Evolutionary conservation across 2,888 invertebrate species (phyloP).

Genomic region (Omphaloscelis lunosa): DNA sequence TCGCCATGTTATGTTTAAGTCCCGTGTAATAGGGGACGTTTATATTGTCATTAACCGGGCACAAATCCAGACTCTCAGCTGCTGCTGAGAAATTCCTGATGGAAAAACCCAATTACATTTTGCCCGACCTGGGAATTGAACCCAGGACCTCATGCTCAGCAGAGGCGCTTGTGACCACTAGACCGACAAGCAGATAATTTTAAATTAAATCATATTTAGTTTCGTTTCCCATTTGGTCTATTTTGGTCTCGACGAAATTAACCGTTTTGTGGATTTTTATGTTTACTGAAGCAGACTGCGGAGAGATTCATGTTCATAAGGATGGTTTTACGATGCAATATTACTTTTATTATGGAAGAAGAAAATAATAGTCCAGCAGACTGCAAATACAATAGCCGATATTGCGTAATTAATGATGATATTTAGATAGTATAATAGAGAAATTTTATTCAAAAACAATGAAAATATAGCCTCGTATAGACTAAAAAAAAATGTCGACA

Average conservation of each 20-base stretch:
- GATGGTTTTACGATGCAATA: constrained; percentile 30
- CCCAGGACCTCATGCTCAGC: neutral
- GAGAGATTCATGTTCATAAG: constrained; percentile 15
- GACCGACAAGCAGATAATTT: neutral
- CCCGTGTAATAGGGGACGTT: too few species aligned
- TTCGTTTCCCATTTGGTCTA: neutral
- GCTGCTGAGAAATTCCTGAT: neutral
- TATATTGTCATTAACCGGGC: too few species aligned
- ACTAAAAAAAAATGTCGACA: neutral
- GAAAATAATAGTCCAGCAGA: constrained; percentile 11
- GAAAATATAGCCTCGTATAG: neutral
- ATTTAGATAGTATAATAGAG: neutral
- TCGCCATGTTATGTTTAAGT: neutral
- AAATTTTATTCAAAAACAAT: neutral
- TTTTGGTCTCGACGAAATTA: constrained; percentile 25
- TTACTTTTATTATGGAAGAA: constrained; percentile 20
- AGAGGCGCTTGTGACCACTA: neutral
- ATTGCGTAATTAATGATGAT: neutral
- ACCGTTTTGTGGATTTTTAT: constrained; percentile 16
- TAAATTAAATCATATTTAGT: neutral
- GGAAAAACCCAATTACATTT: neutral
- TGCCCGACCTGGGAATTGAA: neutral
- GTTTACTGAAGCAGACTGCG: constrained; percentile 20
- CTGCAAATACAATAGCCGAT: neutral
- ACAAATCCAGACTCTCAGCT: neutral